These are phyloP conservation scores for Crematogaster levior DNA, from an alignment of 2,888 invertebrate species.

Conservation along the genomic window DNA sequence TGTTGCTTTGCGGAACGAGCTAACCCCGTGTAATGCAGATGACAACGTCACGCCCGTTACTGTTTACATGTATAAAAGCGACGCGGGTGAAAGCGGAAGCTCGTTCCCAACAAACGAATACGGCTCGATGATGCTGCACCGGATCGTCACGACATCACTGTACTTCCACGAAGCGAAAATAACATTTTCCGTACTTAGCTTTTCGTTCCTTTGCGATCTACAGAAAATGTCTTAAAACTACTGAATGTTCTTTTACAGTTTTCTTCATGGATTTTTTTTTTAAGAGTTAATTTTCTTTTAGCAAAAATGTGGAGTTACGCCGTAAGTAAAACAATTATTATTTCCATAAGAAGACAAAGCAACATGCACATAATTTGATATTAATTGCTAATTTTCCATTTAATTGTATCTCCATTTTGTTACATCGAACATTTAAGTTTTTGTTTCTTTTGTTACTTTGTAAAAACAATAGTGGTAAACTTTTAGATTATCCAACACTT, in stretches of 20 bases:
- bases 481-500: not conserved
- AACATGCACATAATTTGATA: not conserved
- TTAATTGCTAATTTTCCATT: not conserved
- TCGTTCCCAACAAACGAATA: conserved; percentile 55
- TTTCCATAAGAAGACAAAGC: not conserved
- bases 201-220: not conserved
- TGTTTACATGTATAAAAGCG: conserved; percentile 69
- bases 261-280: not conserved
- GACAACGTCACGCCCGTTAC: conserved; percentile 66
- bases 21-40: conserved; percentile 17
- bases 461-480: not conserved
- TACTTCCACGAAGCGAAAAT: conserved; percentile 60
- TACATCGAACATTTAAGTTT: not conserved
- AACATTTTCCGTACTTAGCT: conserved; percentile 34
- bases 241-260: not conserved
- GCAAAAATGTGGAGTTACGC: not conserved
- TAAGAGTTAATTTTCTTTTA: not conserved
- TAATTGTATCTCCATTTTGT: not conserved
- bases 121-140: conserved; percentile 66
- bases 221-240: not conserved
- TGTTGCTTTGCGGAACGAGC: conserved; percentile 28
- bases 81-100: conserved; percentile 55
- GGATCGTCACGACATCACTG: conserved; percentile 64
- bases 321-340: not conserved
- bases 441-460: not conserved